Evolutionary conservation across 2,797 vertebrate genomes (phyloP), one percentile per base, ranked within the genome.

Genomic region (Muscicapa comitata): DNA sequence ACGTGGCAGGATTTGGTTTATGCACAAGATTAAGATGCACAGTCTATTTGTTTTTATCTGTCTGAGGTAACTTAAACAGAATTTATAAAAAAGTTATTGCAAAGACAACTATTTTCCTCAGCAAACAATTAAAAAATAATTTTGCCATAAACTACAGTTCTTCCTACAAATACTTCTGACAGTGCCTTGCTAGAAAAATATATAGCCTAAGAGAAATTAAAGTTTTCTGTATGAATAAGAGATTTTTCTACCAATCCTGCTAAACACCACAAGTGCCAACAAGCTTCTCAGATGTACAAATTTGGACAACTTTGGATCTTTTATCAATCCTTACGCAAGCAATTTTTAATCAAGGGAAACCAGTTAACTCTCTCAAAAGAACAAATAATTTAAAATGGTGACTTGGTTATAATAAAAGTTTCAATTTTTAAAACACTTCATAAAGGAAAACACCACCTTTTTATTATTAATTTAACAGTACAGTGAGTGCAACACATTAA

Each of bases 21-120:
- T 78, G 23, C 23, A 77, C 12, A 38, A 55, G 65, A 57, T 77
- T 38, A 65, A 68, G 48, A 89, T 20, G 28, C 21, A 71, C 1
- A 58, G 13, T 16, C 19, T 38, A 21, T 54, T 66, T 45, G n/a
- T 2, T 87, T 90, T 74, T 54, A 86, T 37, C 33, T 62, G 37
- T 45, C 38, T 76, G 29, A 72, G 31, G 54, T n/a, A 38, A 91
- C 16, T 10, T 73, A 88, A 92, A 38, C 18, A 68, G 33, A 94
- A 76, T 71, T 74, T 67, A 59, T 40, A n/a, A 68, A 47, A 29
- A 55, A 66, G 15, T 50, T 48, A 55, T 45, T 5, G 4, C 10
- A 70, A 71, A 87, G 47, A 70, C 37, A 80, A 73, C 14, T 68
- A 21, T 61, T 71, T 66, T 76, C 47, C 43, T 86, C 61, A 65